Percentiles rank a stretch among this genome's conserved stretches.
phyloP scores from a whole-genome alignment of 2,888 invertebrate genomes.

The Microctonus aethiopoides region DNA sequence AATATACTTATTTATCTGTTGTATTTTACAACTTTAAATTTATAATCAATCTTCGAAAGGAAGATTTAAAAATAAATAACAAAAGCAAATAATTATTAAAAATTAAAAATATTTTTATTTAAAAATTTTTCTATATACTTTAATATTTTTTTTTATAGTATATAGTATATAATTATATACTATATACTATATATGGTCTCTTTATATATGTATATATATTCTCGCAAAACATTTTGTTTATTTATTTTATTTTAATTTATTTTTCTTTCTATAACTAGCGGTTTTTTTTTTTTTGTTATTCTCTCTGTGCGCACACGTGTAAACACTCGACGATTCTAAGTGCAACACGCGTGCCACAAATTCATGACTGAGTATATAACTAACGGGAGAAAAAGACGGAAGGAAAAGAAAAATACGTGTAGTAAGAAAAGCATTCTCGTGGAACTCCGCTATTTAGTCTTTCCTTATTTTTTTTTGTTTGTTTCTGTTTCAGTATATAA shows the following conservation, averaged over 20 bases:
- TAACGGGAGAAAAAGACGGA: slow-evolving; percentile 18
- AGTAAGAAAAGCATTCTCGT: slow-evolving; percentile 18
- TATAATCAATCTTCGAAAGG: no score
- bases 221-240: background rate
- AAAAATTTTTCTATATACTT: no score
- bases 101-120: no score
- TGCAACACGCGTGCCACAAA: slow-evolving; percentile 20
- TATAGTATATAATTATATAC: no score
- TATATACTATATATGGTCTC: no score
- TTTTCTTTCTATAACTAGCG: slow-evolving; percentile 2
- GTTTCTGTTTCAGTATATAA: no score
- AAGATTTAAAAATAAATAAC: no score
- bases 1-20: no score
- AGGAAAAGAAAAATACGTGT: background rate
- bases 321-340: slow-evolving; percentile 13
- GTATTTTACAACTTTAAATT: no score
- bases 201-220: background rate
- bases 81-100: no score
- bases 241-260: background rate
- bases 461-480: background rate
- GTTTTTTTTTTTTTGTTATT: background rate
- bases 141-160: no score
- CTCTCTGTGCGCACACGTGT: slow-evolving; percentile 2
- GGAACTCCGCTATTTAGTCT: slow-evolving; percentile 19
- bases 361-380: slow-evolving; percentile 15